phyloP scores from a whole-genome alignment of 2,888 invertebrate genomes.

The Lasioglossum morio region DNA sequence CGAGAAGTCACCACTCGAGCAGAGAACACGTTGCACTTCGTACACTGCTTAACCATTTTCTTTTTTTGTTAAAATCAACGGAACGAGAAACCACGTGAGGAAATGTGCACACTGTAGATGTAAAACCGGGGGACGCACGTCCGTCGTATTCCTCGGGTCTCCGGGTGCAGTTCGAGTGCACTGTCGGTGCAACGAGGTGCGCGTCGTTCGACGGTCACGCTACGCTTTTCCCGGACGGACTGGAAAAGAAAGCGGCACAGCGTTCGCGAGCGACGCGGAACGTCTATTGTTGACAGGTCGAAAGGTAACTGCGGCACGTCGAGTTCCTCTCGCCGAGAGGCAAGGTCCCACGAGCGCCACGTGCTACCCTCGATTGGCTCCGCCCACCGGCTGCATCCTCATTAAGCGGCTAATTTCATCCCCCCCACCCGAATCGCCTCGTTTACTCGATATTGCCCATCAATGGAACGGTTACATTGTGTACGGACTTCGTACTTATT shows the following conservation, averaged over 20 bases:
- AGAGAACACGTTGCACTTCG: neutral
- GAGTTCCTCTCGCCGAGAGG: slow-evolving; percentile 35
- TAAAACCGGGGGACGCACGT: neutral
- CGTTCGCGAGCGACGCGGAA: slow-evolving; percentile 32
- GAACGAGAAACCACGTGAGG: neutral
- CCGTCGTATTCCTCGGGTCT: neutral
- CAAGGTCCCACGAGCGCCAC: slow-evolving; percentile 55
- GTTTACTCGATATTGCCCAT: neutral
- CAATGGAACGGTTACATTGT: neutral
- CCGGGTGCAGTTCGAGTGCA: neutral
- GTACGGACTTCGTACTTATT: neutral
- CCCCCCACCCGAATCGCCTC: neutral
- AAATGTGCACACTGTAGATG: neutral
- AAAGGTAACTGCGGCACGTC: slow-evolving; percentile 55
- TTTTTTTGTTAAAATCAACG: neutral
- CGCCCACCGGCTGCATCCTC: slow-evolving; percentile 37
- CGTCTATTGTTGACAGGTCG: slow-evolving; percentile 61
- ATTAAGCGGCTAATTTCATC: slow-evolving; percentile 3
- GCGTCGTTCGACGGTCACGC: neutral
- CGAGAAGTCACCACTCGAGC: neutral
- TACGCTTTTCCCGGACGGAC: slow-evolving; percentile 14
- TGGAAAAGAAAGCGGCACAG: slow-evolving; percentile 6
- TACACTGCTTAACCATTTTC: slow-evolving; percentile 5
- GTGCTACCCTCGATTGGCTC: slow-evolving; percentile 46
- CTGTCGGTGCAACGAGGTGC: neutral